Percentiles rank a stretch among this genome's conserved stretches.
phyloP scores from a whole-genome alignment of 2,113 vertebrate species.

The Sebastes fasciatus region DNA sequence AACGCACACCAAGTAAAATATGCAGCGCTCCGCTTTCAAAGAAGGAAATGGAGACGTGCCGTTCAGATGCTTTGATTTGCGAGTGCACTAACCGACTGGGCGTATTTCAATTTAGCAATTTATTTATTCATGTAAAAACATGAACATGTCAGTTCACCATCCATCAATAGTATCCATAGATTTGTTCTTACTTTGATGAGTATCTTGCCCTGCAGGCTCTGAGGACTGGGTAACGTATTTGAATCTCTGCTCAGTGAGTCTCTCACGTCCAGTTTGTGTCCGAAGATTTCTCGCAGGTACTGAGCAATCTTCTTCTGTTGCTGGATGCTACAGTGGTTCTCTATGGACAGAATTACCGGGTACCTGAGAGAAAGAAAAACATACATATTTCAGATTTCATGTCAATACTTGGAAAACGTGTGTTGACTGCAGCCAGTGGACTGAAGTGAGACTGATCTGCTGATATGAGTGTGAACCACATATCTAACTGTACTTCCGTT shows the following conservation, averaged over 20 bases:
- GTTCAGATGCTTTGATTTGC: slow-evolving; percentile 20
- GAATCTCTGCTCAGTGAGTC: slow-evolving; percentile 84
- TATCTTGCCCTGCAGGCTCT: slow-evolving; percentile 93
- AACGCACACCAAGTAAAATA: slow-evolving; percentile 31
- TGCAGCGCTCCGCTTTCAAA: slow-evolving; percentile 21
- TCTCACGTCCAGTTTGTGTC: slow-evolving; percentile 92
- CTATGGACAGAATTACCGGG: slow-evolving; percentile 95
- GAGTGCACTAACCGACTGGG: background rate
- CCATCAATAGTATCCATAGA: background rate
- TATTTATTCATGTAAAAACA: slow-evolving; percentile 26
- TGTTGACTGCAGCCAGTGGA: background rate
- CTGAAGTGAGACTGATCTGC: slow-evolving; percentile 12
- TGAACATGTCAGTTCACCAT: background rate
- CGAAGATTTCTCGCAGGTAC: slow-evolving; percentile 93
- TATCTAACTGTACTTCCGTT: background rate
- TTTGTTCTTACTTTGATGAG: slow-evolving; percentile 91
- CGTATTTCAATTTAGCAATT: background rate
- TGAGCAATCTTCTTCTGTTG: slow-evolving; percentile 98
- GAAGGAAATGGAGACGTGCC: background rate
- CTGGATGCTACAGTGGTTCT: slow-evolving; percentile 96
- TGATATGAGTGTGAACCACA: slow-evolving; percentile 10
- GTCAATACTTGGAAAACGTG: background rate
- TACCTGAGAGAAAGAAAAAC: slow-evolving; percentile 81
- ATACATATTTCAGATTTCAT: slow-evolving; percentile 4
- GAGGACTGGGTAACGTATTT: slow-evolving; percentile 92